Base-by-base conservation (phyloP, 1,140 invertebrate species). In the Grapholita molesta region DNA sequence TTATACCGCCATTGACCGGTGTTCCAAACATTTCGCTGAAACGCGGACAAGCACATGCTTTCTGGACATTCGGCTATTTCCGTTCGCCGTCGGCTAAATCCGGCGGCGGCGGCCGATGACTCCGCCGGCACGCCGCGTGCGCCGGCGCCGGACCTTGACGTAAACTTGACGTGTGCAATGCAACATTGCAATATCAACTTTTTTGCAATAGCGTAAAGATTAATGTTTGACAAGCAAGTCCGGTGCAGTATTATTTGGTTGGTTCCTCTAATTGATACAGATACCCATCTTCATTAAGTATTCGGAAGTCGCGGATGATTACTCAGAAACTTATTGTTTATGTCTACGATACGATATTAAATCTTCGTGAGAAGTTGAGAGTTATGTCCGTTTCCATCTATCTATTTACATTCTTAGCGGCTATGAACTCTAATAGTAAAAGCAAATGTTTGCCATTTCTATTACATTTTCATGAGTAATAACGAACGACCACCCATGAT, bases 41-140 rank as follows among this genome's bases (percentile, higher is more conserved):
- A 79, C 73, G 77, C 76, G 78, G 75, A 68, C 76, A 79, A 79
- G 72, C 75, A 73, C 76, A 67, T 74, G 74, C 78, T 71, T 83
- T 83, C 78, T 84, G 78, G 71, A 74, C 78, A 79, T 82, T 88
- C 84, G 86, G 77, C 78, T 89, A 89, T 88, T 89, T 85, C 83
- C 83, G 85, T 80, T 71, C 69, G 52, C 71, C 64, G 79, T 85
- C 85, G 84, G 82, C 84, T 90, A 90, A 86, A 85, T 88, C 80
- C 82, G 85, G 83, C 78, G 72, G 25, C 72, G 69, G 73, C 85
- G 88, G 88, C 79, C 88, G 85, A 89, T 90, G 88, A 90, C 88
- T 88, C 82, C 84, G 69, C 66, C 74, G 79, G 80, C 79, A 88
- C 83, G 84, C 84, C 42, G 42, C 42, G 21, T 48, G 55, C 55